Base-by-base conservation (phyloP, 2,888 invertebrate genomes). In the Alloscopus bannaensis region DNA sequence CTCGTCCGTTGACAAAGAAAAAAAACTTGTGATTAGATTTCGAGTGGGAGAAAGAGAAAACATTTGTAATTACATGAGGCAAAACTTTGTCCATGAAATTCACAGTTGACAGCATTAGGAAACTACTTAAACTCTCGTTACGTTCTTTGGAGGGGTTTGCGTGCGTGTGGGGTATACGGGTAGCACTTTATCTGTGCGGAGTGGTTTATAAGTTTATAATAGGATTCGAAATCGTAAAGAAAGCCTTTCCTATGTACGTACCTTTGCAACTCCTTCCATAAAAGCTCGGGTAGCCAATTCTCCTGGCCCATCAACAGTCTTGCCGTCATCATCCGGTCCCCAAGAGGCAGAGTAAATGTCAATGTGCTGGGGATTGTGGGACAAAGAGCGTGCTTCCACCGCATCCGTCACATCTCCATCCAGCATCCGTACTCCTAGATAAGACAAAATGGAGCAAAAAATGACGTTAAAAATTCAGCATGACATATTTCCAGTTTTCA, bases 341-440 rank as follows among this genome's bases (percentile, higher is more conserved):
- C 98, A 98, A 11, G 97, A 97, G 4, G 98, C 98, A 87, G 97
- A 97, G 90, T 99, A 99, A 86, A 99, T 97, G 89, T 99, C 97
- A 84, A 99, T 97, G 88, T 99, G 98, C 87, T 99, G 96, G 26
- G 96, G 95, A 88, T 97, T 97, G 72, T 97, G 91, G 86, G 97
- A 95, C 24, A 99, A 91, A 0, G 98, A 97, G 81, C 95, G 92
- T 1, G 99, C 98, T 89, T 99, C 99, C 11, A 99, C 98, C 0
- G 97, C 97, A 88, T 99, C 99, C 0, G 99, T 99, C 71, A 99
- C 99, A 89, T 99, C 97, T 31, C 98, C 98, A 87, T 98, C 98
- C 87, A 99, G 89, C 98, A 98, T 98, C 59, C 98, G 92, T n/a
- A 98, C 98, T 84, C 98, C 96, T 93, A 88, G 1, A 83, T 71